Evolutionary conservation across 2,888 invertebrate species (phyloP).

Genomic region (Eupeodes luniger): DNA sequence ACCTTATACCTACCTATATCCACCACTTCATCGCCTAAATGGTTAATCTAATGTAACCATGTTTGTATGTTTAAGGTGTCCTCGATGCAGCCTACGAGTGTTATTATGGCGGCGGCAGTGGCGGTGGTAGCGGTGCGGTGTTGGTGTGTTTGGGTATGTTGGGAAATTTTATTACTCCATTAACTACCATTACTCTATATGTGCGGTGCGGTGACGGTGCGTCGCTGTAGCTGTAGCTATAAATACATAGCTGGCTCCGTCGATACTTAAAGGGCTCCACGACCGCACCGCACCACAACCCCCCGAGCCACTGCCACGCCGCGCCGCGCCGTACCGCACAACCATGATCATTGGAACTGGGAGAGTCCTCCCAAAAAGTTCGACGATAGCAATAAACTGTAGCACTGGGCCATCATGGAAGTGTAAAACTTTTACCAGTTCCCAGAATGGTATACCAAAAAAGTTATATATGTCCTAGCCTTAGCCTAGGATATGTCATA

Average conservation of each 20-base stretch:
- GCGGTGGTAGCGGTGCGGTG: no score
- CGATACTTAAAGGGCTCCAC: slow-evolving; percentile 56
- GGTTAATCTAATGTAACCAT: slow-evolving; percentile 74
- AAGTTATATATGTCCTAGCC: slow-evolving; percentile 51
- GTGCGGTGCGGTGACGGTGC: slow-evolving; percentile 42
- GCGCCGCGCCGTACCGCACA: not conserved
- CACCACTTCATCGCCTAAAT: slow-evolving; percentile 56
- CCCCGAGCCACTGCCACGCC: no score
- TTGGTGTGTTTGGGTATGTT: slow-evolving; percentile 23
- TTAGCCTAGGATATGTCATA: slow-evolving; percentile 44
- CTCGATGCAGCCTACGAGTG: slow-evolving; percentile 38
- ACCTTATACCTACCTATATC: not conserved
- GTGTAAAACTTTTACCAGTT: slow-evolving; percentile 68
- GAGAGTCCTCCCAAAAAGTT: slow-evolving; percentile 63
- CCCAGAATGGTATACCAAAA: slow-evolving; percentile 51
- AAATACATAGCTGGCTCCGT: slow-evolving; percentile 32
- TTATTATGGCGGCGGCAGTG: slow-evolving; percentile 14
- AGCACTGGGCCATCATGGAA: slow-evolving; percentile 66
- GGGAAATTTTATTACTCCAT: slow-evolving; percentile 73
- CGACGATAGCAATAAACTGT: slow-evolving; percentile 74
- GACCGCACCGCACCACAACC: slow-evolving; percentile 38
- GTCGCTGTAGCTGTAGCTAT: slow-evolving; percentile 24
- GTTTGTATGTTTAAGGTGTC: slow-evolving; percentile 67
- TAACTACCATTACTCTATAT: slow-evolving; percentile 66
- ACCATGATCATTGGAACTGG: slow-evolving; percentile 18